These are phyloP conservation scores for Leiothrix lutea DNA, from an alignment of 2,113 vertebrate genomes.

Conservation along the genomic window DNA sequence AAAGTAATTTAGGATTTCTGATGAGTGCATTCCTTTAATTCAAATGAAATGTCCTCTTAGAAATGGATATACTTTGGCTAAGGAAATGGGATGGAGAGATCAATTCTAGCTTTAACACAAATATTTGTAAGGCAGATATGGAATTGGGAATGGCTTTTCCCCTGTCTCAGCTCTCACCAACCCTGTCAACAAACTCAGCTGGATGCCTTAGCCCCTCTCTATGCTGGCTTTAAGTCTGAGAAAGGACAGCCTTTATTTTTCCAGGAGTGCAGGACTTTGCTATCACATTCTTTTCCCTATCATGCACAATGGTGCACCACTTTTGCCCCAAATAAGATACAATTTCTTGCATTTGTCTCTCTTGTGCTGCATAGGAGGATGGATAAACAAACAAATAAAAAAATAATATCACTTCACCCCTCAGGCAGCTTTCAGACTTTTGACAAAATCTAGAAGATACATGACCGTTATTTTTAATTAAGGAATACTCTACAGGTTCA, in stretches of 20 bases:
- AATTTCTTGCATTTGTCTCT: neutral
- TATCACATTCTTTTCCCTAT: neutral
- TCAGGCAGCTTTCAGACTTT: neutral
- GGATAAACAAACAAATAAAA: neutral
- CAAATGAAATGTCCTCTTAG: neutral
- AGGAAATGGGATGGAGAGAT: neutral
- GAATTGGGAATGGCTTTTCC: neutral
- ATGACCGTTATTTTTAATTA: neutral
- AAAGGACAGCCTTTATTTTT: neutral
- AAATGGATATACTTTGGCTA: neutral
- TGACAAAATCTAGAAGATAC: neutral
- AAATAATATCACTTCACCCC: neutral
- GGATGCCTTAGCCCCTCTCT: neutral
- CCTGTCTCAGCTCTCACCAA: neutral
- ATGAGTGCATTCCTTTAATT: neutral
- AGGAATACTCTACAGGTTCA: neutral
- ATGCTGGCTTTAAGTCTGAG: neutral
- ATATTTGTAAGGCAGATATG: neutral
- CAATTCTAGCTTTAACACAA: neutral
- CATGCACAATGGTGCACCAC: neutral
- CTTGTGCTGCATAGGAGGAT: neutral
- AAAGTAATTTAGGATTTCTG: neutral
- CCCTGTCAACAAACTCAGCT: neutral
- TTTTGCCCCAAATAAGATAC: neutral
- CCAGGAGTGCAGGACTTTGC: neutral